A percentile compares a stretch with the other conserved stretches of the same genome.
Evolutionary conservation across 2,113 vertebrate genomes (phyloP).

Genomic region (Seriola quinqueradiata): DNA sequence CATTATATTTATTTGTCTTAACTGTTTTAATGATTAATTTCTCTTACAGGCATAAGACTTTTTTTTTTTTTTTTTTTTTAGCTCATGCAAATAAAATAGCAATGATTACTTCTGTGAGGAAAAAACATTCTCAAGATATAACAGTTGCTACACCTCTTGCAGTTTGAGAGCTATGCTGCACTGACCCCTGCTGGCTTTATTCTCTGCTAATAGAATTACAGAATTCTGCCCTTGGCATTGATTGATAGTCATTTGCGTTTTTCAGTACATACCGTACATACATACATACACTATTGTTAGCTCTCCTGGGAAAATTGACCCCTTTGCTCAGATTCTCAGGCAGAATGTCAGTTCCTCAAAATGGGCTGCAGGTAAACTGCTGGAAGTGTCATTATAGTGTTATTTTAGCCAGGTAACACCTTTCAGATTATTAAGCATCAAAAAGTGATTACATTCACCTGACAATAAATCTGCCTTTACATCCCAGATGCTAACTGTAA

Average conservation of each 20-base stretch:
- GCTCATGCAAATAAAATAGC: background rate
- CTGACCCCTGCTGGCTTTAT: slow-evolving; percentile 49
- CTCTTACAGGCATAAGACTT: background rate
- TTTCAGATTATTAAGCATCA: background rate
- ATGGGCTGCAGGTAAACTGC: background rate
- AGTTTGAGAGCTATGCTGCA: slow-evolving; percentile 1
- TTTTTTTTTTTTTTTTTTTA: background rate
- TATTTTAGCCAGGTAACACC: background rate
- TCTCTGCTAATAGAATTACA: background rate
- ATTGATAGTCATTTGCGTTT: background rate
- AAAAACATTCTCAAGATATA: background rate
- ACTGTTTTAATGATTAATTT: background rate
- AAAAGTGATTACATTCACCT: background rate
- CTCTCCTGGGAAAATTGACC: background rate
- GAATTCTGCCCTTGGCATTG: background rate
- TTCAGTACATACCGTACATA: background rate
- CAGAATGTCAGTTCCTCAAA: background rate
- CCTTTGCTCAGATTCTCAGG: background rate
- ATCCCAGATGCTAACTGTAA: background rate
- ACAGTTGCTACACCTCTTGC: background rate
- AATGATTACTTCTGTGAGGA: background rate
- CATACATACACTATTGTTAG: background rate
- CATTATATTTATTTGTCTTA: background rate
- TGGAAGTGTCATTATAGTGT: background rate
- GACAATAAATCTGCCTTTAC: background rate